phyloP scores from a whole-genome alignment of 1,140 invertebrate species.

The Gonatopus flavifemur region DNA sequence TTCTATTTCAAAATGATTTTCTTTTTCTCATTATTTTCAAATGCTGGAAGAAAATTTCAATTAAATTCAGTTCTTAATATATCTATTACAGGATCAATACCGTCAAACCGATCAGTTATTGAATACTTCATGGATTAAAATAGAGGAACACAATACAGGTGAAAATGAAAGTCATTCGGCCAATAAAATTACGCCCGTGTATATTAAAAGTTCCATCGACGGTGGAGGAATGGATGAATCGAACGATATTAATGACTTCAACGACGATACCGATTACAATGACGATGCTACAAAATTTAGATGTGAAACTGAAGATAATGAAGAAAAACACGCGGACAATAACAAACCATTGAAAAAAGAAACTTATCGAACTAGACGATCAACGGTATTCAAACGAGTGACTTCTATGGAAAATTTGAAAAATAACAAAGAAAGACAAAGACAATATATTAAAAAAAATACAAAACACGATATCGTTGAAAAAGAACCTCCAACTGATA shows the following conservation, averaged over 20 bases:
- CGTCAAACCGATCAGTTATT: constrained; percentile 30
- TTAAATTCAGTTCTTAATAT: too few relatives aligned
- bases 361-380: constrained; percentile 28
- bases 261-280: not conserved
- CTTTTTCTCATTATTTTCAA: not conserved
- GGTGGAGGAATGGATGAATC: too few relatives aligned
- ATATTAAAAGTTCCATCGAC: too few relatives aligned
- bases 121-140: constrained; percentile 1
- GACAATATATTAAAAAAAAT: constrained; percentile 43
- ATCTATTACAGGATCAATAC: constrained; percentile 32
- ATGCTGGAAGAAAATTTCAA: not conserved
- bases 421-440: constrained; percentile 42
- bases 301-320: constrained; percentile 13
- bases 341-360: constrained; percentile 26
- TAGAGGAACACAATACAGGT: constrained; percentile 3
- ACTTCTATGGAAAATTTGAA: constrained; percentile 47
- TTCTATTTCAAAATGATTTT: too few relatives aligned
- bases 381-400: constrained; percentile 40
- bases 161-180: not conserved
- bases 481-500: constrained; percentile 10
- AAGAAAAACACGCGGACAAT: constrained; percentile 15
- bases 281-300: not conserved
- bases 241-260: not conserved
- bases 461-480: constrained; percentile 23
- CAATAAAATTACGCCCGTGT: not conserved